A percentile compares a stretch with the other conserved stretches of the same genome.
These are phyloP conservation scores for Rhagonycha fulva DNA, from an alignment of 2,888 invertebrate species.

Conservation along the genomic window DNA sequence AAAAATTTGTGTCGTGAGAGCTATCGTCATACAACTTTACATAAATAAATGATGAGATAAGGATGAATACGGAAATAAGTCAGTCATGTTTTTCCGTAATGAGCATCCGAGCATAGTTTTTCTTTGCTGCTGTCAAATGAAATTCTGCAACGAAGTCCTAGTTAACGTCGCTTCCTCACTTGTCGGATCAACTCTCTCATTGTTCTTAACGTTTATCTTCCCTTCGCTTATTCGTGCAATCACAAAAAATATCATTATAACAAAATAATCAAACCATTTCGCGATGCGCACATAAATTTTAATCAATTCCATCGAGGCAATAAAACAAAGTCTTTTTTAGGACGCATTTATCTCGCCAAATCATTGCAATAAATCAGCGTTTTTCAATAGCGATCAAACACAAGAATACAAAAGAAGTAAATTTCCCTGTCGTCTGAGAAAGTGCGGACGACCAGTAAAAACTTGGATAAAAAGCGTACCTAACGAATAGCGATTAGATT, in stretches of 20 bases:
- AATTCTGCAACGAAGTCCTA: constrained; percentile 31
- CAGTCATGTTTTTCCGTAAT: constrained; percentile 31
- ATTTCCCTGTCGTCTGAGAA: constrained; percentile 12
- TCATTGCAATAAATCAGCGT: constrained; percentile 33
- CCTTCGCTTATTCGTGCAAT: constrained; percentile 24
- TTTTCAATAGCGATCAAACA: constrained; percentile 31
- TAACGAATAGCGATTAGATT: neutral
- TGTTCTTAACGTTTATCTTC: constrained; percentile 34
- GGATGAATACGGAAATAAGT: constrained; percentile 16
- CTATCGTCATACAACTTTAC: neutral
- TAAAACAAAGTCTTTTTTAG: constrained; percentile 31
- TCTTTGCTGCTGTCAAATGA: constrained; percentile 27
- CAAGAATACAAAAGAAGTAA: constrained; percentile 30
- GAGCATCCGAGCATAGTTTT: constrained; percentile 29
- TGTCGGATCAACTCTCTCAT: constrained; percentile 36
- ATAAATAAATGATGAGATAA: neutral
- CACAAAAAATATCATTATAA: constrained; percentile 12
- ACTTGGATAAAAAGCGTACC: neutral
- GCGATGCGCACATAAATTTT: constrained; percentile 16
- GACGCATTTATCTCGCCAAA: constrained; percentile 31
- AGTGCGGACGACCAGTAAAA: neutral
- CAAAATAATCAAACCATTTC: neutral
- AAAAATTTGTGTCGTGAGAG: neutral
- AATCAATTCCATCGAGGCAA: constrained; percentile 21
- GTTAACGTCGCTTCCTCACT: constrained; percentile 35